Evolutionary conservation across 2,113 vertebrate genomes (phyloP).

Genomic region (Cyanoderma ruficeps): DNA sequence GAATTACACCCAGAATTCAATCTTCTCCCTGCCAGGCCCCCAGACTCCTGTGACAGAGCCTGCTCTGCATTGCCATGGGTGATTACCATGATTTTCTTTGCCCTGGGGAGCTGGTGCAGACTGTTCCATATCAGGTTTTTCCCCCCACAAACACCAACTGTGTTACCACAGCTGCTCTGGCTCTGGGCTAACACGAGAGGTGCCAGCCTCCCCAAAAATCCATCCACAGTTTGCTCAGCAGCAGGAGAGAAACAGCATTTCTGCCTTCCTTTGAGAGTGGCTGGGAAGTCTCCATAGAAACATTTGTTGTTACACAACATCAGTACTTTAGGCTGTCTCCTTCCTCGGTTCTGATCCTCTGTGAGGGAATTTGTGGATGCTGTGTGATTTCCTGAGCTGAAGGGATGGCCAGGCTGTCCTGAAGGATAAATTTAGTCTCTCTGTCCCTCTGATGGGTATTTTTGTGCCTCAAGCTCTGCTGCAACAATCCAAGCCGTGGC

Average conservation of each 20-base stretch:
- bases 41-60: neutral
- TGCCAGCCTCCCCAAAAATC: neutral
- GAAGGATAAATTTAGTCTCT: neutral
- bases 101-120: neutral
- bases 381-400: neutral
- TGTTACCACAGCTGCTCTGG: neutral
- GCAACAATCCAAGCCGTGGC: neutral
- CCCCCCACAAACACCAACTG: neutral
- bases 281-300: constrained; percentile 40
- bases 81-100: neutral
- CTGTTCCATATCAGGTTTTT: neutral
- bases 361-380: neutral
- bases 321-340: neutral
- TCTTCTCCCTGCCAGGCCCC: neutral
- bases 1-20: neutral
- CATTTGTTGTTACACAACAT: neutral
- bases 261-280: neutral
- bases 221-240: neutral
- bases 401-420: neutral
- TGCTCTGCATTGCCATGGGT: neutral
- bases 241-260: neutral
- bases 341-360: neutral
- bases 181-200: rapidly evolving
- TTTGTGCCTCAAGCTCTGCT: constrained; percentile 21
- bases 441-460: neutral